A percentile compares a stretch with the other conserved stretches of the same genome.
Conservation (phyloP, 2,888 invertebrate species). For the Drosophila acutilabella region DNA sequence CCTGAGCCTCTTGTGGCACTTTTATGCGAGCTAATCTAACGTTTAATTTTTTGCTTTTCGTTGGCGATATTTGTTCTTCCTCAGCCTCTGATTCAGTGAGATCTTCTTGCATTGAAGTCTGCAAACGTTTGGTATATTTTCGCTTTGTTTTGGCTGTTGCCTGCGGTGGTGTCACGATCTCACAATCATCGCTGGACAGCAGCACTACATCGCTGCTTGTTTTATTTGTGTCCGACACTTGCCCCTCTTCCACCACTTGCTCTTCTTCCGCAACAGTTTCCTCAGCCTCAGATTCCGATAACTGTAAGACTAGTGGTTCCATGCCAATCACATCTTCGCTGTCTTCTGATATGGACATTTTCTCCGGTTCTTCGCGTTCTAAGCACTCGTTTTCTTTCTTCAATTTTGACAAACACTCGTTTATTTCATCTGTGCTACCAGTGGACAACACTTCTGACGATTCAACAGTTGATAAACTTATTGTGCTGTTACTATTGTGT, state of each 20-base stretch:
- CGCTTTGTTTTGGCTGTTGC: conserved; percentile 25
- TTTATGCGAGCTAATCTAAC: conserved; percentile 18
- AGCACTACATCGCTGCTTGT: conserved; percentile 31
- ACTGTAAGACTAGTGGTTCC: conserved; percentile 82
- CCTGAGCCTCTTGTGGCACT: not conserved
- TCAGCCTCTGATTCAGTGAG: conserved; percentile 56
- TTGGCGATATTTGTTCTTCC: not conserved
- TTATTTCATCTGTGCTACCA: conserved; percentile 76
- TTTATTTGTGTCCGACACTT: not conserved
- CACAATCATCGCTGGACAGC: conserved; percentile 73
- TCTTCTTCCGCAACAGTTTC: not conserved
- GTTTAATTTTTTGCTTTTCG: conserved; percentile 7
- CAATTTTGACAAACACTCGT: conserved; percentile 51
- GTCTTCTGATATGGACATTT: conserved; percentile 56
- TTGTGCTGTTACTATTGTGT: conserved; percentile 57
- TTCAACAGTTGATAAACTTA: conserved; percentile 47
- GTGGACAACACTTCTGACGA: conserved; percentile 57
- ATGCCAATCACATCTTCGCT: conserved; percentile 80
- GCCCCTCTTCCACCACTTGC: not conserved
- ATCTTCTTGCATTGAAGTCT: conserved; percentile 16
- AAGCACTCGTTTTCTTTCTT: conserved; percentile 40
- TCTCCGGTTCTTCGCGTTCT: conserved; percentile 46
- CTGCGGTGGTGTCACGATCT: conserved; percentile 48
- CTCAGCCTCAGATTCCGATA: conserved; percentile 80
- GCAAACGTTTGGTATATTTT: conserved; percentile 33